Percentiles rank a stretch among this genome's conserved stretches.
Evolutionary conservation across 1,140 invertebrate genomes (phyloP).

Genomic region (Lycorma delicatula): DNA sequence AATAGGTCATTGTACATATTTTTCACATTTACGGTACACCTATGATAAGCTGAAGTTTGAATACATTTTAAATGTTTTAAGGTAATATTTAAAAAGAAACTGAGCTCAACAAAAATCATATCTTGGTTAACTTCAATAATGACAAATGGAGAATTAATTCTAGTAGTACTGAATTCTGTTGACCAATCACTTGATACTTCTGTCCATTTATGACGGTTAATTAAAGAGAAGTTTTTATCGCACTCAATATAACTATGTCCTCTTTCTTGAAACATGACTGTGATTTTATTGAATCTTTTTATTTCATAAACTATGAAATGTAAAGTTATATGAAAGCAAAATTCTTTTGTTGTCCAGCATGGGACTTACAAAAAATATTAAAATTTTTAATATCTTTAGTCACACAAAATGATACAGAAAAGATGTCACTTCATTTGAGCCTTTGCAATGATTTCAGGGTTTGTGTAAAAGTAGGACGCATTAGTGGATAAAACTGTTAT

Average conservation of each 20-base stretch:
- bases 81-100: too few species aligned
- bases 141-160: background rate
- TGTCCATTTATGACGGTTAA: background rate
- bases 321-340: background rate
- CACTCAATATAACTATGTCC: background rate
- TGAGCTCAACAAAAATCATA: constrained; percentile 1
- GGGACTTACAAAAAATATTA: background rate
- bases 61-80: background rate
- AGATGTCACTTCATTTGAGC: constrained; percentile 13
- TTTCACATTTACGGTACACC: background rate
- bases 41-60: background rate
- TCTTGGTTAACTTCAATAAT: background rate
- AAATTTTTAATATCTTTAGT: background rate
- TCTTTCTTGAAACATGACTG: background rate
- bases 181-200: background rate
- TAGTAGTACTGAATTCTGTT: background rate
- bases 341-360: background rate
- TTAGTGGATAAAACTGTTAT: constrained; percentile 15
- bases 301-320: background rate
- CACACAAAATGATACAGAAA: constrained; percentile 16
- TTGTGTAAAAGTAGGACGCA: constrained; percentile 18
- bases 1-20: background rate
- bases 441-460: constrained; percentile 15
- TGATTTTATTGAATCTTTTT: background rate
- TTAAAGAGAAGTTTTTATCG: background rate